Percentiles rank a stretch among this genome's conserved stretches.
phyloP scores from a whole-genome alignment of 2,888 invertebrate genomes.

The Drosophila paracracens region DNA sequence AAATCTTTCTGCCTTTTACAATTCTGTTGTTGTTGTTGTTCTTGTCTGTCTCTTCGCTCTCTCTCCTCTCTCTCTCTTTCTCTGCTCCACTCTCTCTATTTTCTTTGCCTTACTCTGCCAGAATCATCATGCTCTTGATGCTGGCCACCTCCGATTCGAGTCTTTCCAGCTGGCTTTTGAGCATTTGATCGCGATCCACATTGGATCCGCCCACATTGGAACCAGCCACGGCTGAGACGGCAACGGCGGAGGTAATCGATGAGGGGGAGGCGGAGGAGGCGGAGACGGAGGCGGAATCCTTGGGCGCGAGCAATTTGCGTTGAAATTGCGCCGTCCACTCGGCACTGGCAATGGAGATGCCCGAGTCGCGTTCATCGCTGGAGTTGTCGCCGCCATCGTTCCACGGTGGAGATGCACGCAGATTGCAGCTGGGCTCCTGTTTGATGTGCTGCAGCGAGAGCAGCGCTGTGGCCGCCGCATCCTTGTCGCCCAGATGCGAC shows the following conservation, averaged over 20 bases:
- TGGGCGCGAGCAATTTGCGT: constrained; percentile 73
- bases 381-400: constrained; percentile 92
- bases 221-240: constrained; percentile 15
- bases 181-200: constrained; percentile 88
- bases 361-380: constrained; percentile 95
- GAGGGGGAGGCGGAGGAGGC: constrained; percentile 16
- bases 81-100: constrained; percentile 47
- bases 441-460: constrained; percentile 94
- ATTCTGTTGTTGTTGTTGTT: constrained; percentile 4
- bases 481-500: constrained; percentile 94
- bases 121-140: constrained; percentile 92
- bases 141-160: constrained; percentile 96
- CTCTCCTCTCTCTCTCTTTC: constrained; percentile 49
- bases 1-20: constrained; percentile 40
- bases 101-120: constrained; percentile 74
- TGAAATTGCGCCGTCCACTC: constrained; percentile 84
- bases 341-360: constrained; percentile 90
- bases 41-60: constrained; percentile 68
- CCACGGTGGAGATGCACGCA: constrained; percentile 89
- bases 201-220: constrained; percentile 44
- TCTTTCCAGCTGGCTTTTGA: constrained; percentile 94
- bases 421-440: constrained; percentile 91
- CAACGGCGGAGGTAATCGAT: background rate
- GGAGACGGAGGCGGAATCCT: constrained; percentile 32
- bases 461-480: constrained; percentile 92